Evolutionary conservation across 2,113 vertebrate genomes (phyloP).

Genomic region (Peucedramus taeniatus): DNA sequence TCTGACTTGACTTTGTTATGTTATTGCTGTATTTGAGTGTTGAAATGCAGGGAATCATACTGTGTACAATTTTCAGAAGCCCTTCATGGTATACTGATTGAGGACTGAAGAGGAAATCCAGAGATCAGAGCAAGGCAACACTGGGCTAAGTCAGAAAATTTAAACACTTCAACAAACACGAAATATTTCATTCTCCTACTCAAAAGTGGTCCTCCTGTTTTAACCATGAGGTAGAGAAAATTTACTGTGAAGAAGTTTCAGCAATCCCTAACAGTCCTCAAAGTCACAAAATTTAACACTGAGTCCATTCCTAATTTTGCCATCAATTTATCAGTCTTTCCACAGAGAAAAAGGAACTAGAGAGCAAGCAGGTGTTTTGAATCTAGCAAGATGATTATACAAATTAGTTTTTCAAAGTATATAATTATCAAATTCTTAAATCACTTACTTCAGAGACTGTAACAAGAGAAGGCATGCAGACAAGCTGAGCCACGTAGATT

Average conservation of each 20-base stretch:
- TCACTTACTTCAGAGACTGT: neutral
- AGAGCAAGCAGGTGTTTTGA: neutral
- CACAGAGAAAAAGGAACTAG: neutral
- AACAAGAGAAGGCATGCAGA: conserved; percentile 3
- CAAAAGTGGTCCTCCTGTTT: neutral
- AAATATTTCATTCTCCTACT: neutral
- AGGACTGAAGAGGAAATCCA: neutral
- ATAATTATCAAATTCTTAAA: conserved; percentile 11
- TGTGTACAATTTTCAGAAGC: neutral
- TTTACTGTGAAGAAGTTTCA: neutral
- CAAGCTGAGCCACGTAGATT: neutral
- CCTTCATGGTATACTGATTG: neutral
- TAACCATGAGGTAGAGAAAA: neutral
- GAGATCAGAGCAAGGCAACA: neutral
- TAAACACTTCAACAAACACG: neutral
- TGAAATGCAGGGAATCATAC: neutral
- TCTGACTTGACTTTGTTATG: neutral
- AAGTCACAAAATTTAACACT: neutral
- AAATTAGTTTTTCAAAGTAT: neutral
- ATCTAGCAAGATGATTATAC: neutral
- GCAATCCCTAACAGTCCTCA: neutral
- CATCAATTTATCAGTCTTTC: neutral
- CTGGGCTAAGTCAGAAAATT: neutral
- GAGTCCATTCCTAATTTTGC: neutral
- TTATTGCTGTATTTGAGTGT: neutral